Percentiles rank a stretch among this genome's conserved stretches.
phyloP scores from a whole-genome alignment of 2,888 invertebrate species.

The Serrognathus titanus region DNA sequence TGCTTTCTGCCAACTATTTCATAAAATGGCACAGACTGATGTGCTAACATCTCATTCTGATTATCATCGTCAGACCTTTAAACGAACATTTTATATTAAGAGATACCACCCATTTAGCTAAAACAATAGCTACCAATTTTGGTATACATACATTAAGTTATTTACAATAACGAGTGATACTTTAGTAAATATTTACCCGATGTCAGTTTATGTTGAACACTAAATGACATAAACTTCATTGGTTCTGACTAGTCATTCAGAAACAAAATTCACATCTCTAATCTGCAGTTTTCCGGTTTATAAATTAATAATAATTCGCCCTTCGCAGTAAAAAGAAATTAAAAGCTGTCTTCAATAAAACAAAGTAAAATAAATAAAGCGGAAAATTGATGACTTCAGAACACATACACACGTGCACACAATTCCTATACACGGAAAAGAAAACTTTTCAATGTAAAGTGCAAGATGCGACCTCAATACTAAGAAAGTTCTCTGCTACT shows the following conservation, averaged over 20 bases:
- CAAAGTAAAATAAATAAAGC: background rate
- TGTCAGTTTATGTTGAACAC: background rate
- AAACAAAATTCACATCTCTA: background rate
- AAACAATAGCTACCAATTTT: slow-evolving; percentile 5
- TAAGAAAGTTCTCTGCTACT: background rate
- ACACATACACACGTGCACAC: background rate
- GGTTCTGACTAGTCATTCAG: slow-evolving; percentile 11
- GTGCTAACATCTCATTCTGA: too few species aligned
- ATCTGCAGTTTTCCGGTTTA: background rate
- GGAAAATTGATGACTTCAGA: background rate
- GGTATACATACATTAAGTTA: slow-evolving; percentile 1
- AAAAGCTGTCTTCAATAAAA: background rate
- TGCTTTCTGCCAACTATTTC: too few species aligned
- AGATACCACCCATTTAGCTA: slow-evolving; percentile 10
- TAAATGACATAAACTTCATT: slow-evolving; percentile 1
- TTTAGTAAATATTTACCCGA: background rate
- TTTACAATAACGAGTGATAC: slow-evolving; percentile 9
- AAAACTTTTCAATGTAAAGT: background rate
- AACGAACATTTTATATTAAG: slow-evolving; percentile 1
- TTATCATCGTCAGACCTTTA: background rate
- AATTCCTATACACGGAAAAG: background rate
- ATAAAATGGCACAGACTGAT: background rate
- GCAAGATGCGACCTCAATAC: background rate
- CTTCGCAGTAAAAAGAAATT: background rate
- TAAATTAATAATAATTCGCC: background rate